Evolutionary conservation across 1,140 invertebrate species (phyloP).

Genomic region (Meloidogyne floridensis): DNA sequence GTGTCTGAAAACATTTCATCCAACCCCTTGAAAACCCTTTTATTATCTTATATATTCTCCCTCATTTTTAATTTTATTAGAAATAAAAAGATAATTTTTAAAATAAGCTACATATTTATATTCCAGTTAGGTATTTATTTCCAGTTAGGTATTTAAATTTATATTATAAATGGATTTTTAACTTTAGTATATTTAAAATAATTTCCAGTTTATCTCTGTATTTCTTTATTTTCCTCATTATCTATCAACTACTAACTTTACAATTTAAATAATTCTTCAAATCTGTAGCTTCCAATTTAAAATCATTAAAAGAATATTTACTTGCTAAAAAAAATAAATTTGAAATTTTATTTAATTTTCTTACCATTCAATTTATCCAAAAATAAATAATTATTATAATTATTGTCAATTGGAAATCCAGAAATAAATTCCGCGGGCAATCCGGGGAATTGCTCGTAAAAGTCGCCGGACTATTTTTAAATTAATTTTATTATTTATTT

Average conservation of each 20-base stretch:
- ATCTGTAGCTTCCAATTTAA: background rate
- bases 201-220: too few species aligned
- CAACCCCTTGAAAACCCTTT: too few species aligned
- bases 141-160: too few species aligned
- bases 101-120: too few species aligned
- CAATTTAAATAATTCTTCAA: background rate
- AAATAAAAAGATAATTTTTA: too few species aligned
- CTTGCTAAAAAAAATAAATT: background rate
- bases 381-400: slow-evolving; percentile 1
- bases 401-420: background rate
- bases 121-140: too few species aligned
- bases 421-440: background rate
- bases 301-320: background rate
- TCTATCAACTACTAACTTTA: background rate
- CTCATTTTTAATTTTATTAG: too few species aligned
- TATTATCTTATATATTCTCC: too few species aligned
- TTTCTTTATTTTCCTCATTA: too few species aligned
- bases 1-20: too few species aligned
- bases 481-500: background rate
- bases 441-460: background rate
- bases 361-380: slow-evolving; percentile 3
- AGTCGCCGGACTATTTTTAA: background rate
- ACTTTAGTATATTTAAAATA: too few species aligned
- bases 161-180: too few species aligned
- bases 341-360: background rate